Percentiles rank a stretch among this genome's conserved stretches.
phyloP scores from a whole-genome alignment of 2,113 vertebrate genomes.

The Montifringilla adamsi region DNA sequence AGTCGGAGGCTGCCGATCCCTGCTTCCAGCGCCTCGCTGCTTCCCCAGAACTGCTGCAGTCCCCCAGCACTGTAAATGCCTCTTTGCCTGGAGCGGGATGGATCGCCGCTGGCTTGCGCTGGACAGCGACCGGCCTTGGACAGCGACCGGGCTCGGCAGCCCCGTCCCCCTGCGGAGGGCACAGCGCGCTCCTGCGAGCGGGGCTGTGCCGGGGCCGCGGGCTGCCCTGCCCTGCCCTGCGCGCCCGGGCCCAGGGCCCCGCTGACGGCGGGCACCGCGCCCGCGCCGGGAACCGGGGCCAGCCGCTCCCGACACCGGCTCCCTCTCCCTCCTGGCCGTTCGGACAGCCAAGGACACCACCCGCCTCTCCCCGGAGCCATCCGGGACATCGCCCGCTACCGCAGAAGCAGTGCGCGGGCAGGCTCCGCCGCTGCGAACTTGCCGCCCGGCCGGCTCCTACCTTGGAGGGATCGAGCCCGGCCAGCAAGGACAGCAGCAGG shows the following conservation, averaged over 20 bases:
- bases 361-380: neutral
- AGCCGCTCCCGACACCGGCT: neutral
- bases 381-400: slow-evolving; percentile 13
- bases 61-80: neutral
- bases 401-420: neutral
- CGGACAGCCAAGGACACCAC: neutral
- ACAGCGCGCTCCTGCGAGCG: neutral
- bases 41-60: neutral
- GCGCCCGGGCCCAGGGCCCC: neutral
- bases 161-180: neutral
- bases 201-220: too few relatives aligned
- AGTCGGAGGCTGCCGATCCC: neutral
- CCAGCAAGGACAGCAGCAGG: slow-evolving; percentile 81
- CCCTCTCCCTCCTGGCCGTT: neutral
- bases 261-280: neutral
- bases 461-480: slow-evolving; percentile 87
- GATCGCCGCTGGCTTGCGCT: neutral
- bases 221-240: neutral
- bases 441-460: slow-evolving; percentile 72
- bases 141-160: neutral
- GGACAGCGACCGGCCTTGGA: slow-evolving; percentile 16
- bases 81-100: neutral
- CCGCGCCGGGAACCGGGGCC: neutral
- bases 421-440: neutral
- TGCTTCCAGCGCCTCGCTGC: neutral